Evolutionary conservation across 1,140 invertebrate species (phyloP).

Genomic region (Eueides isabella): DNA sequence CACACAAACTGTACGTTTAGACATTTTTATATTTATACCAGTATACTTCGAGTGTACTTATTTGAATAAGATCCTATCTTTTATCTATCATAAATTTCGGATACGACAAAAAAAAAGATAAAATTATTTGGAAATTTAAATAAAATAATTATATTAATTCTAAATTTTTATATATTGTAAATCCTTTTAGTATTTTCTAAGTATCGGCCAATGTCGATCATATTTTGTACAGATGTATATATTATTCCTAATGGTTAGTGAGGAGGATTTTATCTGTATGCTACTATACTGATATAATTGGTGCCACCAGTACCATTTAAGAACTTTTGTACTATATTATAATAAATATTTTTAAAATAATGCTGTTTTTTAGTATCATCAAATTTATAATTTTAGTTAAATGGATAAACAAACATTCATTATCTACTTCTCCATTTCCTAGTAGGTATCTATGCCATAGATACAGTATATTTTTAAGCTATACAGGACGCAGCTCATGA

Average conservation of each 20-base stretch:
- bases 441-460: too few species aligned
- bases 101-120: neutral
- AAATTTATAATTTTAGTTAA: neutral
- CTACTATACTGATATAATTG: slow-evolving; percentile 5
- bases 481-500: too few species aligned
- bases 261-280: slow-evolving; percentile 3
- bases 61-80: neutral
- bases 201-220: slow-evolving; percentile 13
- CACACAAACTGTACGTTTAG: too few species aligned
- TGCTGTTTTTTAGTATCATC: slow-evolving; percentile 4
- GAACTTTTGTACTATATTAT: slow-evolving; percentile 43
- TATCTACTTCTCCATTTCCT: too few species aligned
- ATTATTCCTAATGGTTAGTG: slow-evolving; percentile 28
- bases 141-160: neutral
- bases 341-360: slow-evolving; percentile 47
- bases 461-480: too few species aligned
- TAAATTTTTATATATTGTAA: neutral
- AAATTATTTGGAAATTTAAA: slow-evolving; percentile 1
- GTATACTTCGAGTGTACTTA: too few species aligned
- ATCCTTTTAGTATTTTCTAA: neutral
- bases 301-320: slow-evolving; percentile 40
- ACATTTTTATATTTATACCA: too few species aligned
- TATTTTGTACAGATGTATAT: slow-evolving; percentile 46
- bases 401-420: too few species aligned
- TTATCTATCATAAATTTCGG: neutral